Base-by-base conservation (phyloP, 2,888 invertebrate species). In the Frankliniella intonsa region DNA sequence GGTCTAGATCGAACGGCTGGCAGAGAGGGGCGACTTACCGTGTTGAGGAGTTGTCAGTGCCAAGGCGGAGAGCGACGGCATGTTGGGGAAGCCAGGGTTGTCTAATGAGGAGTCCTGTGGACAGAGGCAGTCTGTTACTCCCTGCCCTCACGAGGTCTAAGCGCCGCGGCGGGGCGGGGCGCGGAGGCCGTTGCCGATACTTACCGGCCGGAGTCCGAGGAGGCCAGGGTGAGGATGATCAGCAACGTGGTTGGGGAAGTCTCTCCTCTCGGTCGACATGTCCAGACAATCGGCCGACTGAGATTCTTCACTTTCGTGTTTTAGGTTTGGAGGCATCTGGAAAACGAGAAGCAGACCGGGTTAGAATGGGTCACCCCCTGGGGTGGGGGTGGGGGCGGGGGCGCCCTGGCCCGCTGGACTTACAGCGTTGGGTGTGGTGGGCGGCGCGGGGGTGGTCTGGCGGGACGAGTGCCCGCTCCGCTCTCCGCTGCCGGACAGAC, bases 21-120 rank as follows among this genome's bases (percentile, higher is more conserved):
- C 38, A 5, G 17, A 17, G 62, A 62, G 62, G 17, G 62, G 62
- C 8, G 25, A 88, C 86, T 85, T 88, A 86, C 89, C 88, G 90
- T 95, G 95, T 83, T 95, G 94, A 86, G 95, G 94, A 10, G 69
- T 76, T 85, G 95, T 94, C 87, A 95, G 90, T 69, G 94, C 92
- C 85, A 95, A 89, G 83, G 94, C 94, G 83, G 93, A 92, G 85
- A 94, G 91, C 76, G 93, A 92, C 81, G 93, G 91, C 89, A 93
- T 92, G 83, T 93, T 93, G 84, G 93, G 93, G 89, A 93, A 94
- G 80, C 84, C 84, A 11, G 87, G 85, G 81, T 85, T 86, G 82
- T 87, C 87, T 82, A 87, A 85, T 7, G 89, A 87, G 10, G 88
- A 86, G 81, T 89, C 89, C 85, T 88, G 87, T 22, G 87, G 86